Evolutionary conservation across 2,113 vertebrate genomes (phyloP), one percentile per base, ranked within the genome.

Genomic region (Myiozetetes cayanensis): DNA sequence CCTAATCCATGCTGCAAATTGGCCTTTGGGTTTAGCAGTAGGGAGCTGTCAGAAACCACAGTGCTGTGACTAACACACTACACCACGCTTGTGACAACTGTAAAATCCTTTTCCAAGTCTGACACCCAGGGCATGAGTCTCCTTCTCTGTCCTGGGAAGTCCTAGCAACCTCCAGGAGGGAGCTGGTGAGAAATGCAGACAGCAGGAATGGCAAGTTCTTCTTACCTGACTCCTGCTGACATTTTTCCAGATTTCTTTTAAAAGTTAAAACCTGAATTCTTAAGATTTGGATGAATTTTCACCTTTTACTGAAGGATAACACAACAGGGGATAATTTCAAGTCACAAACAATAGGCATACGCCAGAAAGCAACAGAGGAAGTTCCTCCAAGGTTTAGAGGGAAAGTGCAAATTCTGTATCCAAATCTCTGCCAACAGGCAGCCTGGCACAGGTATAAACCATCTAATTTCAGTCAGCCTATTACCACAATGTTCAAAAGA

Each of bases 61-160:
- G 71, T 3, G 0, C 47, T 58, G 4, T 16, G 61, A 78, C 49
- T 65, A 74, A 74, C 5, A 0, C 0, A 2, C 47, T 24, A 43
- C 39, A 3, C 37, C 65, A 39, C 3, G 0, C 41, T 89, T 24
- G 3, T 19, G 72, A 79, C 67, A 91, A 31, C n/a, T 14, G 4
- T 2, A 28, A 49, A 18, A 39, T 53, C 30, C 61, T 65, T 49
- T 28, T 5, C 27, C 10, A 41, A 43, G 27, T 58, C 28, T 50
- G n/a, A 63, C 35, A 82, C 43, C 37, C 83, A 59, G 49, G n/a
- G 44, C 59, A 47, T 3, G 0, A 44, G n/a, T 58, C 13, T 61
- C 41, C 52, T 70, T 27, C 55, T 53, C 44, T 66, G 76, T 58
- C 53, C 63, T 12, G 20, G 37, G 55, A 94, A 92, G 23, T 11